Conservation (phyloP, 2,888 invertebrate species). For the Euplexia lucipara region DNA sequence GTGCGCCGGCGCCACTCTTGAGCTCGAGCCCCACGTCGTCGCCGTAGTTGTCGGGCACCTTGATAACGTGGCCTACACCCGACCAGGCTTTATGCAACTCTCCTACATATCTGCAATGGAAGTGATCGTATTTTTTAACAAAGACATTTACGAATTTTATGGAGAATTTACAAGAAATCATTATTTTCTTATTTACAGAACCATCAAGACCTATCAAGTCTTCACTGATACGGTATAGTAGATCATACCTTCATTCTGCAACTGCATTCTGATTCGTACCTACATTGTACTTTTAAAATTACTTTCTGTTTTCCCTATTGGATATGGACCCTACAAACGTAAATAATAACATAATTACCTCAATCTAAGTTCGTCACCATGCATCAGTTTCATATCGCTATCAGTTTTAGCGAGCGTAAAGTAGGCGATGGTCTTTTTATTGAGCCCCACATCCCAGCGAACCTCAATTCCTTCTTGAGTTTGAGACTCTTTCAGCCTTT, state of each 20-base stretch:
- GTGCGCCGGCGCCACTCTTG: conserved; percentile 97
- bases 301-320: too few relatives aligned
- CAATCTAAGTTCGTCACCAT: conserved; percentile 98
- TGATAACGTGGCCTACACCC: conserved; percentile 99
- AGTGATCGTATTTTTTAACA: background rate
- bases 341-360: conserved; percentile 84
- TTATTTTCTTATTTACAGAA: too few relatives aligned
- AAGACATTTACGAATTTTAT: too few relatives aligned
- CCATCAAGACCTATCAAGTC: too few relatives aligned
- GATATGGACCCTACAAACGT: too few relatives aligned
- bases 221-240: too few relatives aligned
- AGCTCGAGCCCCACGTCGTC: conserved; percentile 99
- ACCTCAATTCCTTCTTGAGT: conserved; percentile 99
- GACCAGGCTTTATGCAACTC: conserved; percentile 98
- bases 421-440: conserved; percentile 99
- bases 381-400: conserved; percentile 99
- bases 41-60: conserved; percentile 98
- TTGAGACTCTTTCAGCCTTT: conserved; percentile 98
- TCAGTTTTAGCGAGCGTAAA: conserved; percentile 99
- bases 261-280: too few relatives aligned
- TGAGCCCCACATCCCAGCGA: conserved; percentile 99
- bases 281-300: too few relatives aligned
- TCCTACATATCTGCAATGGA: conserved; percentile 93
- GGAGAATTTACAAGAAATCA: too few relatives aligned
- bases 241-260: too few relatives aligned